phyloP scores from a whole-genome alignment of 2,113 vertebrate genomes.

The Cheirogaleus medius region DNA sequence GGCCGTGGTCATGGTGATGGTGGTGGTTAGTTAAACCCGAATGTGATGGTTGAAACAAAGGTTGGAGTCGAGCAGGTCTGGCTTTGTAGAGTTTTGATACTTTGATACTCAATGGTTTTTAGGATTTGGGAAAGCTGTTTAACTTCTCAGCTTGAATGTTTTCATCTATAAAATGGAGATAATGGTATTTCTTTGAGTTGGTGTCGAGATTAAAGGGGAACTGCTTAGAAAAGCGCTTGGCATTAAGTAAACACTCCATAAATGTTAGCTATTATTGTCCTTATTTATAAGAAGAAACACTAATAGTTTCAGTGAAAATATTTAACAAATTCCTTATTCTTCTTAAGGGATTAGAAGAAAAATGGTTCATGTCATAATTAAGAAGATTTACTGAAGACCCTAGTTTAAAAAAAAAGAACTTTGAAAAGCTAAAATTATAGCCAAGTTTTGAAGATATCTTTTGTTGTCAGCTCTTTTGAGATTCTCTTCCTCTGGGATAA shows the following conservation, averaged over 20 bases:
- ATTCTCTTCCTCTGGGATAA: constrained; percentile 5
- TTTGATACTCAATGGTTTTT: background rate
- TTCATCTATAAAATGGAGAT: constrained; percentile 37
- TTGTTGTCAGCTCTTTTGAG: constrained; percentile 51
- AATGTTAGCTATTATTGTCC: constrained; percentile 57
- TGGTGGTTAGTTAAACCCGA: background rate
- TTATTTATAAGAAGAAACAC: constrained; percentile 67
- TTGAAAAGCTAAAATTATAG: constrained; percentile 52
- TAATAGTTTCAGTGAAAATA: constrained; percentile 70
- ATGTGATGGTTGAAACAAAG: background rate
- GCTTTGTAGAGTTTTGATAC: background rate
- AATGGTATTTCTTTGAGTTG: constrained; percentile 15
- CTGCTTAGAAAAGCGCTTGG: constrained; percentile 29
- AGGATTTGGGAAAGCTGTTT: background rate
- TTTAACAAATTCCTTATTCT: constrained; percentile 72
- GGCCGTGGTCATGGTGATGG: accelerated
- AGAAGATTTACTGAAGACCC: constrained; percentile 65
- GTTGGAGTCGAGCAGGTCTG: background rate
- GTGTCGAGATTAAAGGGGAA: constrained; percentile 45
- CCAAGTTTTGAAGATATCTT: constrained; percentile 40
- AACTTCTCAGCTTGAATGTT: background rate
- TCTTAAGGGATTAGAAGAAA: constrained; percentile 71
- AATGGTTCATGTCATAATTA: constrained; percentile 71
- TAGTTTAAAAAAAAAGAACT: background rate
- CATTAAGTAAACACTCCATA: constrained; percentile 34